Evolutionary conservation across 2,797 vertebrate genomes (phyloP), one percentile per base, ranked within the genome.

Genomic region (Antrozous pallidus): DNA sequence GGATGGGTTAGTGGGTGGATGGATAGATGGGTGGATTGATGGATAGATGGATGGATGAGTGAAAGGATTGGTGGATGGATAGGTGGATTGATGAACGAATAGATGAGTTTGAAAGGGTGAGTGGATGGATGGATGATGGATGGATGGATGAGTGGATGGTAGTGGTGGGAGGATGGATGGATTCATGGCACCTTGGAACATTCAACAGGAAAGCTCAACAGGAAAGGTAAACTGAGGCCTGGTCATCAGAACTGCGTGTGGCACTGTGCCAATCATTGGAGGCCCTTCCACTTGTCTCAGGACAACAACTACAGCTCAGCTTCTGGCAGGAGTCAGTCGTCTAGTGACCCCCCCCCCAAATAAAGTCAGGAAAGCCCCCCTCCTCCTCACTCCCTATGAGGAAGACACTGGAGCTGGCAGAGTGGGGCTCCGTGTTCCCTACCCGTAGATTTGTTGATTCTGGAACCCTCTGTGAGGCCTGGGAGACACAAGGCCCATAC

Each of bases 1-100:
- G 14, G 14, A 0, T 20, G 6, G 3, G 0, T 49, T 1, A 3
- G 1, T 16, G 26, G 42, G 1, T 3, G 58, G 6, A 2, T 3
- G 61, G 14, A 2, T 22, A 28, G 20, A 3, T 38, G 2, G 8
- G 0, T 54, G 3, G 14, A 1, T 31, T 24, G 6, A 2, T 14
- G 28, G 51, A 13, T 1, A 28, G 6, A 11, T 26, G 31, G 26
- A 14, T 56, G 83, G 1, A 5, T 47, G 3, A 16, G 47, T 47
- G 47, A 5, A 47, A 2, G 47, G 47, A 12, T 11, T 14, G 9
- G 47, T 47, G 47, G 47, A 14, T 47, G 47, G 42, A 47, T 47
- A 2, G 14, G 1, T 31, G 33, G 6, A 2, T 14, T 18, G 38
- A 8, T 1, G 36, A 6, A 10, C 18, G 38, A 24, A 14, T 71